Evolutionary conservation across 2,888 invertebrate genomes (phyloP), one percentile per base, ranked within the genome.

Genomic region (Cataglyphis rosenhaueri): DNA sequence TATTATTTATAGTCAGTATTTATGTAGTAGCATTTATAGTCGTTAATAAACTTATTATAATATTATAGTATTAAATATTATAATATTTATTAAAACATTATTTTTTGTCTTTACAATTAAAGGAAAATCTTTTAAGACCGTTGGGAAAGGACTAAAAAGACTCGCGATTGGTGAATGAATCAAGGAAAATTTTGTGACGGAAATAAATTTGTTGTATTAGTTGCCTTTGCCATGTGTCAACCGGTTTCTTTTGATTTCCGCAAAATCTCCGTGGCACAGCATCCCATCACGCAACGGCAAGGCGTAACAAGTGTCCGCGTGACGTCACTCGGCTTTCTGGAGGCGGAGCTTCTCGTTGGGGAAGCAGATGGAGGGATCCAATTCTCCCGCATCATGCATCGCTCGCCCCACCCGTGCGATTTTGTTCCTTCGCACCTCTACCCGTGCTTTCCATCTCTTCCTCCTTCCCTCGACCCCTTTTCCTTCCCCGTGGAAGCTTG

Each of bases 291-390:
- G 71, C 70, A 79, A 79, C 79, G 81, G 84, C 86, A 93, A 94
- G 93, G 94, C 94, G 94, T 94, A 94, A 94, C 94, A 94, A 94
- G 94, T 94, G 94, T 94, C 93, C 90, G 92, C 86, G 91, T 93
- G 94, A 94, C 94, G 93, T 94, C 93, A 93, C 87, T 82, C 89
- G 87, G 89, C 91, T 91, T 93, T 90, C 92, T 89, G 91, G 93
- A 94, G 94, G 94, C 94, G 94, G 94, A 92, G 94, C 93, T 86
- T 92, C 74, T 84, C 86, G 87, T 86, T 84, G 87, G 85, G 87
- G 76, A 82, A 84, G 85, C 86, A 87, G 89, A 87, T 90, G 86
- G 92, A 90, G 91, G 90, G 93, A 92, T 92, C 92, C 92, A 90
- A 89, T 91, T 91, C 90, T 88, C 86, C 83, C 86, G 85, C 84